Base-by-base conservation (phyloP, 1,140 invertebrate species). In the Sweltsa coloradensis region DNA sequence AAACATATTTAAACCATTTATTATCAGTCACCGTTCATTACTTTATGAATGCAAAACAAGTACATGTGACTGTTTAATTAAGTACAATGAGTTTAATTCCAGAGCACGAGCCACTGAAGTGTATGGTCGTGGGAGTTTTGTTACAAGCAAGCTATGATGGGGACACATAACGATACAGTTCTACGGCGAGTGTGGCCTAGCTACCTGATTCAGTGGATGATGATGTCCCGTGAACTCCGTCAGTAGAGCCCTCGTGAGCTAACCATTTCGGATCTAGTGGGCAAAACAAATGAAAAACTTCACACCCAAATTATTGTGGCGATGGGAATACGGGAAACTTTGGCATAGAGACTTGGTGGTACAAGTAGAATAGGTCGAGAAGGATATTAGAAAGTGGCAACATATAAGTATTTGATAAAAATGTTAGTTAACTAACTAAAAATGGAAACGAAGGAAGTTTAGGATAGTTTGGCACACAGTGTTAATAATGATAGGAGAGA, bases 221-320 rank as follows among this genome's bases (percentile, higher is more conserved):
- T 22, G 18, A 22, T 16, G 36, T 22, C 23, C 23, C 36, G 36
- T 5, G 18, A 37, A 22, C 23, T 16, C 36, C 36, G 36, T 5
- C 36, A n/a, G 16, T 22, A 37, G 16, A 16, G 36, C 7, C 11
- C 18, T 5, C 36, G 36, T 22, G 18, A 22, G 36, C 36, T 37
- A 37, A 37, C 36, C 18, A 37, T 16, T 37, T n/a, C 23, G 36
- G 23, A 37, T 37, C 36, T 37, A 22, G 36, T 22, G 36, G 36
- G 7, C 16, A 37, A n/a, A 37, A 37, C 36, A 37, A 22, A 37
- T n/a, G n/a, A n/a, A n/a, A n/a, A n/a, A n/a, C n/a, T n/a, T n/a
- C n/a, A n/a, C n/a, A n/a, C n/a, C n/a, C 36, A 37, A 22, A n/a
- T 22, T 22, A 37, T 22, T 19, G 36, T 16, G 36, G 36, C 36